Conservation (phyloP, 2,113 vertebrate species). For the Notarius lentiginosus region DNA sequence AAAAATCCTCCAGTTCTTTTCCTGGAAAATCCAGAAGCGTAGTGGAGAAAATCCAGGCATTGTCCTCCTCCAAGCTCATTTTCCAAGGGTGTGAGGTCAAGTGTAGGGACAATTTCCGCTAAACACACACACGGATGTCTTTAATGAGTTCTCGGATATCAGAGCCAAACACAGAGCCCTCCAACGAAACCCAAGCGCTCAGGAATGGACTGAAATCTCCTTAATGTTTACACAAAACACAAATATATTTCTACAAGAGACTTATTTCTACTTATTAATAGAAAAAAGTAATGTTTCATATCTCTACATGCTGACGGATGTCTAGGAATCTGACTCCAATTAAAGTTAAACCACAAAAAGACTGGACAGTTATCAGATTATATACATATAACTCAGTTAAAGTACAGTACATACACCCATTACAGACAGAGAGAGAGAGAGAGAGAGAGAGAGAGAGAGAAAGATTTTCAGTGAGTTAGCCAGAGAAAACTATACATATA, state of each 20-base stretch:
- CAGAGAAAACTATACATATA: no score
- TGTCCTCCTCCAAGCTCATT: slow-evolving; percentile 23
- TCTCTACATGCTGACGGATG: background rate
- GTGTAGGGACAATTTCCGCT: slow-evolving; percentile 42
- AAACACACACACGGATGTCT: slow-evolving; percentile 30
- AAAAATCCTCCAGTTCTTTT: slow-evolving; percentile 12
- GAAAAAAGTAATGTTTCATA: background rate
- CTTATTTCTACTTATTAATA: background rate
- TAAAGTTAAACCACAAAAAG: background rate
- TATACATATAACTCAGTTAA: background rate
- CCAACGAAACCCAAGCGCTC: background rate
- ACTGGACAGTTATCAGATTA: background rate
- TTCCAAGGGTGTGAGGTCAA: slow-evolving; percentile 40
- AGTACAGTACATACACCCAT: background rate
- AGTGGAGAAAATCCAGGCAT: slow-evolving; percentile 50
- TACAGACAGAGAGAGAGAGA: background rate
- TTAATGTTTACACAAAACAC: background rate
- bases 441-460: background rate
- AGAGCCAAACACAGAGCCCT: background rate
- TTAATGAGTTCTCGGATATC: background rate
- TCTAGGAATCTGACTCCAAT: background rate
- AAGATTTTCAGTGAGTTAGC: background rate
- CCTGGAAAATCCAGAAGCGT: slow-evolving; percentile 30
- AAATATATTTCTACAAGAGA: background rate
- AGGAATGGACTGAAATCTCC: background rate